phyloP scores from a whole-genome alignment of 2,797 vertebrate genomes.

The Hyperoplus immaculatus region DNA sequence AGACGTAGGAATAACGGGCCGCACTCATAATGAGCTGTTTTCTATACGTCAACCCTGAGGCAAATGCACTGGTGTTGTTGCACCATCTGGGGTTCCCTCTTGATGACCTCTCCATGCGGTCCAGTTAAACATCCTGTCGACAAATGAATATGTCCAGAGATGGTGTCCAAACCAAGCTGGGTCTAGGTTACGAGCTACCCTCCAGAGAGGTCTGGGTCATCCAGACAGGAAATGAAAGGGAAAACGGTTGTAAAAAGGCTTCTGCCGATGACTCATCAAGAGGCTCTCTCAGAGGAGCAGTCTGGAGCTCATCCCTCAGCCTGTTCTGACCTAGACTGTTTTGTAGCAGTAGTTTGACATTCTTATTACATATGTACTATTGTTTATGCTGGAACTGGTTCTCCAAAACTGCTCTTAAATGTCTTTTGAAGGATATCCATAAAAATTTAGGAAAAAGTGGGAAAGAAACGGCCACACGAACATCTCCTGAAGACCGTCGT shows the following conservation, averaged over 20 bases:
- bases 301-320: conserved; percentile 35
- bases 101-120: conserved; percentile 59
- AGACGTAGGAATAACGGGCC: no score
- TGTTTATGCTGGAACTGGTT: conserved; percentile 9
- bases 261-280: conserved; percentile 73
- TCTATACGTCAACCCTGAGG: conserved; percentile 27
- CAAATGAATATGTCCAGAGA: conserved; percentile 64
- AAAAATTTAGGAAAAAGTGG: no score
- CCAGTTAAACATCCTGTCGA: conserved; percentile 74
- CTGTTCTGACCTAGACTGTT: conserved; percentile 23
- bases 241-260: conserved; percentile 74
- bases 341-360: conserved; percentile 11
- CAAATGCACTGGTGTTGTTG: conserved; percentile 33
- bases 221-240: conserved; percentile 78
- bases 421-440: background rate
- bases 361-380: conserved; percentile 17
- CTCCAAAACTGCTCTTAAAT: conserved; percentile 14
- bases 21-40: conserved; percentile 12
- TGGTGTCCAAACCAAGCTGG: conserved; percentile 57
- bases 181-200: conserved; percentile 63
- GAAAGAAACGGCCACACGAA: background rate
- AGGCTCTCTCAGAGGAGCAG: conserved; percentile 40
- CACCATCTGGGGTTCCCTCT: conserved; percentile 61
- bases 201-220: conserved; percentile 68
- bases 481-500: background rate